Base-by-base conservation (phyloP, 2,888 invertebrate genomes). In the Graphium colonna region DNA sequence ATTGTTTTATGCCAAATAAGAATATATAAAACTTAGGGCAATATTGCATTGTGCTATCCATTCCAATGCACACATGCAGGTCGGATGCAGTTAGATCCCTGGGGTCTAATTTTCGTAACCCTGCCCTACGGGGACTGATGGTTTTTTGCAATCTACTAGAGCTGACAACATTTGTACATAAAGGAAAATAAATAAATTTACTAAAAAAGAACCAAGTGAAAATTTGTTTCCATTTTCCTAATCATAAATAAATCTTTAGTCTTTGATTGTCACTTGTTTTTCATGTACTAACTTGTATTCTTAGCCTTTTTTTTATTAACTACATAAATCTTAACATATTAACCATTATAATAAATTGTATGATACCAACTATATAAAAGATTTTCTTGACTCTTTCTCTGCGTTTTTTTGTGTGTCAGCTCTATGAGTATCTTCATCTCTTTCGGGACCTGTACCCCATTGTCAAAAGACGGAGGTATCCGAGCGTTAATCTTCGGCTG, bases 21-120 rank as follows among this genome's bases (percentile, higher is more conserved):
- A 39, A 40, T n/a, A n/a, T n/a, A n/a, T n/a, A n/a, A n/a, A n/a
- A n/a, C n/a, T n/a, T n/a, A n/a, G n/a, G n/a, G 15, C 10, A 15
- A 0, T 58, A 10, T 59, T 64, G 69, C 67, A 77, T 71, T 62
- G 60, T n/a, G 13, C 58, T 31, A 47, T 61, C 61, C 63, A 55
- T n/a, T 52, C 62, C 68, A 63, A 69, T 78, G 80, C 81, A 78
- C 77, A 79, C 76, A 84, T 86, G 86, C 85, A 87, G 83, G 78
- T 83, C 78, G 78, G 79, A 80, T 87, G 88, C 88, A 83, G 73
- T 73, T 59, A 61, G 57, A 67, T 82, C 88, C 79, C 86, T 55
- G 68, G 84, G 82, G 88, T 82, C 80, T 79, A 85, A 88, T 89
- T 88, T 87, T 83, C 75, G 79, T 83, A 82, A 85, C 86, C 87